Base-by-base conservation (phyloP, 2,113 vertebrate species). In the Ochotona princeps region DNA sequence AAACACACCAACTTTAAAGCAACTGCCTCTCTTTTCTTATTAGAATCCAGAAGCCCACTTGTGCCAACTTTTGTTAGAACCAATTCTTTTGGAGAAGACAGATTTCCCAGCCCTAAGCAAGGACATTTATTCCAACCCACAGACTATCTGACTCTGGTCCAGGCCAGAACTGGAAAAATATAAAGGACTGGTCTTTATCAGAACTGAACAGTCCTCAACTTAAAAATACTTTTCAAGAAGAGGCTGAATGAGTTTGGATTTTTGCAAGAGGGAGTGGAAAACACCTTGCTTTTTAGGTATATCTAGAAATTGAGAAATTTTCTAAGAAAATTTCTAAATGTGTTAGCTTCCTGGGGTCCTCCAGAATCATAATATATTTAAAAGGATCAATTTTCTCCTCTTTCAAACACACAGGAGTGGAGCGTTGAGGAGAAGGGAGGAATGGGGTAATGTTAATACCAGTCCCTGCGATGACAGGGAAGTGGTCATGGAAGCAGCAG, bases 241-340 rank as follows among this genome's bases (percentile, higher is more conserved):
- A 57, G 7, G 89, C 14, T 25, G 35, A 89, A 61, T 35, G 26
- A 80, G 15, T 74, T 95, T 18, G 67, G n/a, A 88, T 72, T 91
- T 82, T 82, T 23, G 89, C 67, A 10, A 67, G 28, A 38, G 28
- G 65, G 8, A 65, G 47, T 32, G 44, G 78, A 93, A 93, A 92
- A 60, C 38, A 80, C 66, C 60, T 89, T 72, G 57, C 18, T 72
- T 91, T 89, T 92, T 79, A 87, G 87, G 72, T 78, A 0, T 38
- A 66, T 65, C 60, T 65, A 80, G 65, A 92, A 92, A 95, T 23
- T 65, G 28, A 82, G 47, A 89, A 82, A 65, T 66, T 73, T 18
- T 44, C 38, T 26, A 51, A 51, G 28, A 61, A 70, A 93, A 91
- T 38, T 79, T 26, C 25, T 87, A 12, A 72, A 63, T 81, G 44